Evolutionary conservation across 2,113 vertebrate species (phyloP).

Genomic region (Corythornis vintsioides): DNA sequence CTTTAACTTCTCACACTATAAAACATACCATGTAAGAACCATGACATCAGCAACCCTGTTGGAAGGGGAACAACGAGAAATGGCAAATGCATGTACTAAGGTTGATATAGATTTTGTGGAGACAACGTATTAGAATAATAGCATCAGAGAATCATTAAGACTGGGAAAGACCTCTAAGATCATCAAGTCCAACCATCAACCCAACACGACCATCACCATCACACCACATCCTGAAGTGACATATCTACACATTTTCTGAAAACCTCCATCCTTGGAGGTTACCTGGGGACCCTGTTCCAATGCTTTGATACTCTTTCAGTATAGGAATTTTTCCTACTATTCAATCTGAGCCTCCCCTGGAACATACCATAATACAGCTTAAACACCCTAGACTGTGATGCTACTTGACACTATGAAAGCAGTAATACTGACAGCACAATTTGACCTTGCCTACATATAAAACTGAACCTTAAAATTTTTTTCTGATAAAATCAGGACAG

Average conservation of each 20-base stretch:
- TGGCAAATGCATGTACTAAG: background rate
- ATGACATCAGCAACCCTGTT: background rate
- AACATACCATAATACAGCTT: background rate
- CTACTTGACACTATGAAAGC: background rate
- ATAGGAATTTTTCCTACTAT: no score
- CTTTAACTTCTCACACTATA: background rate
- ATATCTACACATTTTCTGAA: background rate
- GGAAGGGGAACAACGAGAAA: background rate
- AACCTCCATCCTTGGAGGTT: background rate
- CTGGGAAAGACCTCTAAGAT: background rate
- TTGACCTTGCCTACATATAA: background rate
- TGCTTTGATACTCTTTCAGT: no score
- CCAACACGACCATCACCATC: no score
- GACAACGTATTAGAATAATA: background rate
- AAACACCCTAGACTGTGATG: background rate
- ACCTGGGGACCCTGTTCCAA: no score
- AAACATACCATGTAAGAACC: background rate
- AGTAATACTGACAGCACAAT: background rate
- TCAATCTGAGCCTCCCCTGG: no score
- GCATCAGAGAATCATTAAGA: background rate
- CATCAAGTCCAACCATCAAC: no score
- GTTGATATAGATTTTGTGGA: background rate
- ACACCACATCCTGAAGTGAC: no score
- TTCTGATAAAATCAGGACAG: background rate
- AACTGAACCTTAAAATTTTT: background rate